Evolutionary conservation across 2,113 vertebrate species (phyloP).

Genomic region (Misgurnus anguillicaudatus): DNA sequence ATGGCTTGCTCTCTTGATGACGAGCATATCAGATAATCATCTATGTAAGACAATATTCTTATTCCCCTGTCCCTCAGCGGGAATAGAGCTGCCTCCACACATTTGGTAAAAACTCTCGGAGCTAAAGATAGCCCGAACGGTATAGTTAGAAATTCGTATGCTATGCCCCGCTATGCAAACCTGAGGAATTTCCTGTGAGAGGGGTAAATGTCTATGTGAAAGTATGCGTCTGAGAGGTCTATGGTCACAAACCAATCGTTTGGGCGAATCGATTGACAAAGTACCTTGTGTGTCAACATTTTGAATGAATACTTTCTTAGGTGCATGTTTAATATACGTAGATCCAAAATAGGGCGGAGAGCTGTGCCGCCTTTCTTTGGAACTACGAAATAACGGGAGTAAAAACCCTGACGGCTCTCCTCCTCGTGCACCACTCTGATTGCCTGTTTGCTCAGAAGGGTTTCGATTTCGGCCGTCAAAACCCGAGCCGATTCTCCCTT

Average conservation of each 20-base stretch:
- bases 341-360: background rate
- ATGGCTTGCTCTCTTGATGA: background rate
- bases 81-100: background rate
- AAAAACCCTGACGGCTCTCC: background rate
- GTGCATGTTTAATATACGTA: background rate
- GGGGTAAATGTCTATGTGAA: background rate
- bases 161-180: background rate
- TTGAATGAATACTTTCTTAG: background rate
- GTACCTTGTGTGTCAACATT: slow-evolving; percentile 1
- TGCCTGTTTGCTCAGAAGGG: background rate
- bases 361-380: background rate
- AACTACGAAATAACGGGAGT: background rate
- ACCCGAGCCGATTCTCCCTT: background rate
- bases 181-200: background rate
- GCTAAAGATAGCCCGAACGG: background rate
- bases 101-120: background rate
- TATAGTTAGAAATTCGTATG: too few species aligned
- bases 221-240: background rate
- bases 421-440: background rate
- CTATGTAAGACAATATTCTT: background rate
- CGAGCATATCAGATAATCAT: slow-evolving; percentile 17
- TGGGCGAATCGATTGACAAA: background rate
- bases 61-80: background rate
- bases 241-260: background rate
- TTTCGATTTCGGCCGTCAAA: background rate